Percentiles rank a stretch among this genome's conserved stretches.
Evolutionary conservation across 2,113 vertebrate species (phyloP).

Genomic region (Dromiciops gliroides): DNA sequence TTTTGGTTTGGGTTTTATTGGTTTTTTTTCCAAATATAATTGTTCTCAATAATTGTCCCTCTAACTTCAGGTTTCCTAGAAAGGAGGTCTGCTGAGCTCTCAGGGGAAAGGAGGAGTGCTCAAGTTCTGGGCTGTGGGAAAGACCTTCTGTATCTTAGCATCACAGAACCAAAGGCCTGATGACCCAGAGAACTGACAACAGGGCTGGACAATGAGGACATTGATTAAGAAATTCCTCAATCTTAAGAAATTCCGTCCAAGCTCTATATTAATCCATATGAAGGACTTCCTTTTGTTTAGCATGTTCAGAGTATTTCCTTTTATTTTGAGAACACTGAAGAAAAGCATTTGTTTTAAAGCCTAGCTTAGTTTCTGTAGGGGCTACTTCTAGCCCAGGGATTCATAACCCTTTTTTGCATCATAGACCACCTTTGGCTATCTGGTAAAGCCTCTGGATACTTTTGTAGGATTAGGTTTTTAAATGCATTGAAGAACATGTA

Average conservation of each 20-base stretch:
- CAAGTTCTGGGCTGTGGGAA: neutral
- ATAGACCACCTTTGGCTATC: neutral
- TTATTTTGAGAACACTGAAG: neutral
- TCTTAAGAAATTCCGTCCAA: neutral
- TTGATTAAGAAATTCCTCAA: neutral
- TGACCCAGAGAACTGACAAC: neutral
- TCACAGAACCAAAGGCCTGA: neutral
- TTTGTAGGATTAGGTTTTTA: neutral
- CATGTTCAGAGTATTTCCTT: neutral
- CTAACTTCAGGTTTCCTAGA: neutral
- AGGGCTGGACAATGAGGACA: neutral
- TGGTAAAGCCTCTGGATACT: neutral
- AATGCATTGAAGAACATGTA: neutral
- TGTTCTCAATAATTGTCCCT: neutral
- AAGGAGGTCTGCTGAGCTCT: neutral
- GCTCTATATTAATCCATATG: neutral
- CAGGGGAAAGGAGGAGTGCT: neutral
- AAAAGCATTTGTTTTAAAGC: neutral
- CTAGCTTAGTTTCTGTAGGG: neutral
- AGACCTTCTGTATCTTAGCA: neutral
- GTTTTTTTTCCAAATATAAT: too few relatives aligned
- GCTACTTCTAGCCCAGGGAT: neutral
- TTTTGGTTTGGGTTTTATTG: too few relatives aligned
- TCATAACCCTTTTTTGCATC: neutral
- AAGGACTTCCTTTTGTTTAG: neutral